Evolutionary conservation across 2,113 vertebrate species (phyloP).

Genomic region (Gobiocypris rarus): DNA sequence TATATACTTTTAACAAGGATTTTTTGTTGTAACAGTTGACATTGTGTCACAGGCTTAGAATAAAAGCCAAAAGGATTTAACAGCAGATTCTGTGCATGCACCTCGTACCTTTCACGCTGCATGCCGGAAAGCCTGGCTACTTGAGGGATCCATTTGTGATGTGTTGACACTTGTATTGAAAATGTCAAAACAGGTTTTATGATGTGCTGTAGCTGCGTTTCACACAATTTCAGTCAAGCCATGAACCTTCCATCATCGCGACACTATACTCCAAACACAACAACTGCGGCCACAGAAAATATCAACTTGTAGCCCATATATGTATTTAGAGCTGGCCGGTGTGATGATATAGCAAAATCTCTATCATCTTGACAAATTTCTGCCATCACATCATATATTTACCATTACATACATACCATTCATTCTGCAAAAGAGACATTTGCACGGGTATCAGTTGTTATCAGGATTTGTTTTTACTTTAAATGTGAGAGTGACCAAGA

Average conservation of each 20-base stretch:
- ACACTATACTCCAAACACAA: slow-evolving; percentile 19
- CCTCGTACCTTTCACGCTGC: slow-evolving; percentile 27
- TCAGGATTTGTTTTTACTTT: neutral
- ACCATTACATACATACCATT: neutral
- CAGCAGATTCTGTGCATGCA: slow-evolving; percentile 34
- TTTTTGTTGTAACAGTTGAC: slow-evolving; percentile 43
- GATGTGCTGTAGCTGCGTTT: slow-evolving; percentile 41
- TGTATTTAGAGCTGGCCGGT: neutral
- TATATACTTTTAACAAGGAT: slow-evolving; percentile 37
- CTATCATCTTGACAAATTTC: too few relatives aligned
- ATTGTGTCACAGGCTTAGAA: slow-evolving; percentile 49
- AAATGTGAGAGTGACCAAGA: neutral
- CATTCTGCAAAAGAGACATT: neutral
- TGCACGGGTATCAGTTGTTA: neutral
- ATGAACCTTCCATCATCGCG: slow-evolving; percentile 17
- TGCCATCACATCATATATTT: too few relatives aligned
- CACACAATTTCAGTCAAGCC: slow-evolving; percentile 7
- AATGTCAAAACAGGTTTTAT: slow-evolving; percentile 46
- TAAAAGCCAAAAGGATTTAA: slow-evolving; percentile 41
- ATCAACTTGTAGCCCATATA: neutral
- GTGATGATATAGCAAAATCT: neutral
- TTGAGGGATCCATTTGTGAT: slow-evolving; percentile 50
- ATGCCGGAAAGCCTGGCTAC: slow-evolving; percentile 36
- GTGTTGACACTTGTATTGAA: slow-evolving; percentile 51
- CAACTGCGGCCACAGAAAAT: neutral